Conservation (phyloP, 1,140 invertebrate species). For the Anastrepha ludens region DNA sequence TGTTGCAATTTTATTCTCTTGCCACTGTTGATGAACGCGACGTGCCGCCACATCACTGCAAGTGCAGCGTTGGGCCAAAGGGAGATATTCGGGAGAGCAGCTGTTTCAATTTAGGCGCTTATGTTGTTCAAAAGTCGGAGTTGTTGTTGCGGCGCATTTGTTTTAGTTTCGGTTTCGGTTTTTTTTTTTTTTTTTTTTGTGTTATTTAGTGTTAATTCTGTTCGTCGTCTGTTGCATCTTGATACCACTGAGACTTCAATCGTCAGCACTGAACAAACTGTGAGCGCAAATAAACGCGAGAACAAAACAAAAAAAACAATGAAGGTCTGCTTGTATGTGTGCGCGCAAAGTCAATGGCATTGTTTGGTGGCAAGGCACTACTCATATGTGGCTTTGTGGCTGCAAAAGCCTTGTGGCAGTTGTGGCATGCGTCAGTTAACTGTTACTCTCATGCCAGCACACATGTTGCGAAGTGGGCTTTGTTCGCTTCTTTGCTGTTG, state of each 20-base stretch:
- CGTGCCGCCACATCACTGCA: neutral
- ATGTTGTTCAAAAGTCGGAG: neutral
- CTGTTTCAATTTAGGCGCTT: constrained; percentile 42
- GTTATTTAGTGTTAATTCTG: constrained; percentile 1
- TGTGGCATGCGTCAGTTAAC: constrained; percentile 45
- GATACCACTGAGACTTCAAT: neutral
- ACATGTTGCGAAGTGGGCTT: neutral
- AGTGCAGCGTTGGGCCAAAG: constrained; percentile 11
- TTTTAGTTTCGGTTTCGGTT: neutral
- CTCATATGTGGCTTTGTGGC: neutral
- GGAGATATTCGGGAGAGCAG: neutral
- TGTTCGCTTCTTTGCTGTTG: neutral
- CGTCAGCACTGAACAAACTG: neutral
- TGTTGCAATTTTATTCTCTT: constrained; percentile 1
- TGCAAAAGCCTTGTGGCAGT: neutral
- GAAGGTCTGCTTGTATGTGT: neutral
- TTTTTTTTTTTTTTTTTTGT: neutral
- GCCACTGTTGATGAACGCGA: constrained; percentile 11
- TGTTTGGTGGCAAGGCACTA: neutral
- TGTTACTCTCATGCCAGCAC: neutral
- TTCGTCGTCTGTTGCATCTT: constrained; percentile 40
- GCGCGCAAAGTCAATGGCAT: neutral
- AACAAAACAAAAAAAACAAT: no score
- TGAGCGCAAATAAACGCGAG: neutral
- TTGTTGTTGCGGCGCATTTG: neutral